Percentiles rank a stretch among this genome's conserved stretches.
Conservation (phyloP, 1,140 invertebrate genomes). For the Euborellia annulipes region DNA sequence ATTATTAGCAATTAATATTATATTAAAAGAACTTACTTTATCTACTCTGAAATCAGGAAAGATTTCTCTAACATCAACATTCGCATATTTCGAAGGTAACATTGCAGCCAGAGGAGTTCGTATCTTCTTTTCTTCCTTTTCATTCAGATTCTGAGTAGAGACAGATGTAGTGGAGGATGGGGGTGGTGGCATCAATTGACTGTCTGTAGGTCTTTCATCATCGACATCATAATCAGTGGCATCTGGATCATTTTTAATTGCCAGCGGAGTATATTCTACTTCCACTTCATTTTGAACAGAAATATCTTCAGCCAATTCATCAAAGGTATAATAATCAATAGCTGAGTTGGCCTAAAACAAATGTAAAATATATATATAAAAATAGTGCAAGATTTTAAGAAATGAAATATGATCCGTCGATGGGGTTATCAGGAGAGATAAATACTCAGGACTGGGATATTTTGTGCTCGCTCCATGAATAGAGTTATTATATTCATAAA, state of each 20-base stretch:
- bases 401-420: too few relatives aligned
- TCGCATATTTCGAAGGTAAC: constrained; percentile 85
- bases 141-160: constrained; percentile 17
- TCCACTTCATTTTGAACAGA: too few relatives aligned
- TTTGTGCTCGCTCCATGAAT: too few relatives aligned
- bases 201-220: constrained; percentile 43
- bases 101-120: constrained; percentile 86
- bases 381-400: too few relatives aligned
- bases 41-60: constrained; percentile 88
- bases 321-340: constrained; percentile 90
- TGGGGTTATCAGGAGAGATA: too few relatives aligned
- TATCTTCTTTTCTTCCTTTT: constrained; percentile 34
- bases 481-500: too few relatives aligned
- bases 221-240: constrained; percentile 37
- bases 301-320: constrained; percentile 68
- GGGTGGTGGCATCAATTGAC: constrained; percentile 57
- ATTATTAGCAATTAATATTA: too few relatives aligned
- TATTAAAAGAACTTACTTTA: constrained; percentile 40
- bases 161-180: constrained; percentile 27
- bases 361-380: not conserved
- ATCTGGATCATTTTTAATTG: not conserved
- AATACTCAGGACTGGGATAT: too few relatives aligned
- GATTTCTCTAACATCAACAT: constrained; percentile 73
- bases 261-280: not conserved
- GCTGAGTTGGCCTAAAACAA: constrained; percentile 2